These are phyloP conservation scores for Eupelmus urozonus DNA, from an alignment of 2,888 invertebrate species.

Conservation along the genomic window DNA sequence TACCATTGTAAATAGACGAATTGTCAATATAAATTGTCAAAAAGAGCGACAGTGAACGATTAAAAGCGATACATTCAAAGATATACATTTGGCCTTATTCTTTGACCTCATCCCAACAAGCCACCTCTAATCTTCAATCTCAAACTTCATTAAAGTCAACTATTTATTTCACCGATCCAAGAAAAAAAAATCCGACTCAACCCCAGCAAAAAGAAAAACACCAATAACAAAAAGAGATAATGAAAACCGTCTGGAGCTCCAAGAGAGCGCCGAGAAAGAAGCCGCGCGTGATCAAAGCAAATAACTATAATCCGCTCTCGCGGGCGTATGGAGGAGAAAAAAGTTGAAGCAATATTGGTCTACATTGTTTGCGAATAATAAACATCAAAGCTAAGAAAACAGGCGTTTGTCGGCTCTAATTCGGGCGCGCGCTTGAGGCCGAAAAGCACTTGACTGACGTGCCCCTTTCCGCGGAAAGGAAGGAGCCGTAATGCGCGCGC, in stretches of 20 bases:
- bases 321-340: no score
- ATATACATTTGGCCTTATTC: conserved; percentile 53
- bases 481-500: no score
- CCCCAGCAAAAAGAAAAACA: background rate
- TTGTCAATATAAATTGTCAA: conserved; percentile 73
- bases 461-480: background rate
- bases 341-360: conserved; percentile 16
- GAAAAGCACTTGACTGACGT: conserved; percentile 37
- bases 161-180: background rate
- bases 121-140: no score
- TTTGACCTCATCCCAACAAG: conserved; percentile 13
- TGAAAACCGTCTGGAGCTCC: no score
- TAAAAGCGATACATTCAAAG: conserved; percentile 75
- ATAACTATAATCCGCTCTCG: no score
- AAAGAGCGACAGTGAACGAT: conserved; percentile 73
- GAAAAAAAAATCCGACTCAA: background rate
- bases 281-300: background rate
- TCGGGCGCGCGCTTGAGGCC: conserved; percentile 26
- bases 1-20: conserved; percentile 65
- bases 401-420: conserved; percentile 49
- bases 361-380: conserved; percentile 54
- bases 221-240: background rate
- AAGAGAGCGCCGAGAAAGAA: no score
- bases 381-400: conserved; percentile 50
- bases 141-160: background rate